These are phyloP conservation scores for Dipodomys ordii DNA, from an alignment of 2,113 vertebrate genomes.

Conservation along the genomic window DNA sequence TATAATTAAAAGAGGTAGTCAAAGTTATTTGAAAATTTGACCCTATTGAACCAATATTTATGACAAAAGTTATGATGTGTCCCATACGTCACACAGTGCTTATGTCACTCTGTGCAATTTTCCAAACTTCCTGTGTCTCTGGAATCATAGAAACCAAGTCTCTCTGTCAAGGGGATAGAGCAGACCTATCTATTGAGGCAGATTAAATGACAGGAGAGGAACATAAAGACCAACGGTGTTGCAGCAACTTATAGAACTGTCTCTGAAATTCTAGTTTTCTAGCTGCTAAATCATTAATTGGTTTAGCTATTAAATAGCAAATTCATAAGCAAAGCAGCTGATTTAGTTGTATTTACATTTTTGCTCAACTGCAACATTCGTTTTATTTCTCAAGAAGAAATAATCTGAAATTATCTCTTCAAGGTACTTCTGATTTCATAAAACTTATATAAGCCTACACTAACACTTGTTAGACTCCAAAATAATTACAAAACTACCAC, in stretches of 20 bases:
- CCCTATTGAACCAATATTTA: constrained; percentile 17
- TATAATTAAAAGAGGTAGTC: not conserved
- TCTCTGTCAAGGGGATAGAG: not conserved
- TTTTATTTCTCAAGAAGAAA: not conserved
- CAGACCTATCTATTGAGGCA: not conserved
- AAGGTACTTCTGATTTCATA: constrained; percentile 30
- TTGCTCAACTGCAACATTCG: not conserved
- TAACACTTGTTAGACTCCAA: not conserved
- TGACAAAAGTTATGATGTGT: not conserved
- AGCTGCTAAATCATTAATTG: not conserved
- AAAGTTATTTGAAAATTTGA: constrained; percentile 32
- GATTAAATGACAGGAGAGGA: not conserved
- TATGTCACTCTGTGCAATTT: not conserved
- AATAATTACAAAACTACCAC: not conserved
- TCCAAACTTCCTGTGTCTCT: not conserved
- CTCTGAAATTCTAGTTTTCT: constrained; percentile 41
- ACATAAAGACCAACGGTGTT: not conserved
- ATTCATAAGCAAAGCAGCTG: not conserved
- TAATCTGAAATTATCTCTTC: not conserved
- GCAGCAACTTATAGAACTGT: not conserved
- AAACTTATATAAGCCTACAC: not conserved
- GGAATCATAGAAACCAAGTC: not conserved
- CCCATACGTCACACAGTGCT: not conserved
- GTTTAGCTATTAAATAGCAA: not conserved
- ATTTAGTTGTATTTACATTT: not conserved